A percentile compares a stretch with the other conserved stretches of the same genome.
Evolutionary conservation across 2,888 invertebrate genomes (phyloP).

Genomic region (Branchellion lobata): DNA sequence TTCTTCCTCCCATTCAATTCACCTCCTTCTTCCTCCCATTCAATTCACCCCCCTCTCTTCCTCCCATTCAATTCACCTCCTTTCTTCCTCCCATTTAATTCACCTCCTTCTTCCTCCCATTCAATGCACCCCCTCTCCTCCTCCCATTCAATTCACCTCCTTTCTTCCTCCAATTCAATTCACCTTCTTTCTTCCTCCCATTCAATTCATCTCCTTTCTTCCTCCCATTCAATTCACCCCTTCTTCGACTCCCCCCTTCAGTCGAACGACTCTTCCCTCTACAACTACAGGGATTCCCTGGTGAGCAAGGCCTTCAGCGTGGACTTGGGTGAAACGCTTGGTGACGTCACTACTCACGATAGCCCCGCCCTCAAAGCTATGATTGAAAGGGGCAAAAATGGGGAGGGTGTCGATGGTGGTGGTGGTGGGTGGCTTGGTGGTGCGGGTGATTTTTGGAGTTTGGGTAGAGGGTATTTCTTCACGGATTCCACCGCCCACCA

Average conservation of each 20-base stretch:
- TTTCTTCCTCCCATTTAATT: too few species aligned
- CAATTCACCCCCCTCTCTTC: too few species aligned
- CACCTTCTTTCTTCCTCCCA: too few species aligned
- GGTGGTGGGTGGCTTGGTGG: not conserved
- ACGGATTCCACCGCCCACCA: conserved; percentile 33
- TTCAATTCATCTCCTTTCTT: too few species aligned
- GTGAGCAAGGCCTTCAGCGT: conserved; percentile 48
- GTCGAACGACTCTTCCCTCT: conserved; percentile 36
- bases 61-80: too few species aligned
- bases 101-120: too few species aligned
- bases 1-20: too few species aligned
- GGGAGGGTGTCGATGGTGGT: not conserved
- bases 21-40: too few species aligned
- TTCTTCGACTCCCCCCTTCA: not conserved
- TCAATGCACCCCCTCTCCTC: not conserved
- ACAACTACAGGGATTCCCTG: conserved; percentile 43
- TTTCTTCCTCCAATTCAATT: not conserved
- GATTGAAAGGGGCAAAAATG: too few species aligned
- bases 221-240: too few species aligned
- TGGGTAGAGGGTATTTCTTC: conserved; percentile 27
- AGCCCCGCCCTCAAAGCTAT: conserved; percentile 1
- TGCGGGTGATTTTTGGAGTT: not conserved
- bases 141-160: too few species aligned
- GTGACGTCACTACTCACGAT: conserved; percentile 42
- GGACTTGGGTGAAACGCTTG: conserved; percentile 47